Evolutionary conservation across 1,140 invertebrate species (phyloP), one percentile per base, ranked within the genome.

Genomic region (Choristoneura fumiferana): DNA sequence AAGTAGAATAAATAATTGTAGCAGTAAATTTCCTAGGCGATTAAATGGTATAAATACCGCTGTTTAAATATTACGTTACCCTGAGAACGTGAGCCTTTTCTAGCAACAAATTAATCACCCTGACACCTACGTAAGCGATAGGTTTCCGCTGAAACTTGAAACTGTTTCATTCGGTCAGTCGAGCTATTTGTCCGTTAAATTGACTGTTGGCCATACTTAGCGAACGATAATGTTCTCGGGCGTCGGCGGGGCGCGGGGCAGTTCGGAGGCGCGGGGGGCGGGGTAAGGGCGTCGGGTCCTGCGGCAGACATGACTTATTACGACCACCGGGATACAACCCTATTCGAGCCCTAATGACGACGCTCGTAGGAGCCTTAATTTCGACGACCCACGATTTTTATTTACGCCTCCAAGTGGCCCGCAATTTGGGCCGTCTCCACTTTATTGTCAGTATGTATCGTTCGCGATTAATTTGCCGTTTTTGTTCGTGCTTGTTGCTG

Each of bases 291-390:
- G 66, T 57, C 60, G 69, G 76, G 65, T 82, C 72, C 83, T 84
- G 82, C 73, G 79, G 68, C 75, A 78, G 82, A 87, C 83, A 87
- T 84, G 79, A 87, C 81, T 84, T 88, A 85, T 87, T 83, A 79
- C 78, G 62, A 78, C 73, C 73, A 78, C 76, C 78, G 80, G 76
- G 77, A 87, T 83, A 85, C 84, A 85, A 85, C 81, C 85, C 81
- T 83, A 81, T 86, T 85, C 73, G 74, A 71, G 70, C 74, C 81
- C 81, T 87, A 88, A 88, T 87, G 81, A 88, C 79, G 76, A 76
- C 74, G 60, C 76, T 76, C 80, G 78, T 76, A 77, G 73, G 71
- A 69, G 71, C 76, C 84, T 84, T 87, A 84, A 88, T 88, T 87
- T 85, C 76, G 75, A 88, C 77, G 78, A 80, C 80, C 81, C 72